phyloP scores from a whole-genome alignment of 2,888 invertebrate genomes.

The Tetramorium bicarinatum region DNA sequence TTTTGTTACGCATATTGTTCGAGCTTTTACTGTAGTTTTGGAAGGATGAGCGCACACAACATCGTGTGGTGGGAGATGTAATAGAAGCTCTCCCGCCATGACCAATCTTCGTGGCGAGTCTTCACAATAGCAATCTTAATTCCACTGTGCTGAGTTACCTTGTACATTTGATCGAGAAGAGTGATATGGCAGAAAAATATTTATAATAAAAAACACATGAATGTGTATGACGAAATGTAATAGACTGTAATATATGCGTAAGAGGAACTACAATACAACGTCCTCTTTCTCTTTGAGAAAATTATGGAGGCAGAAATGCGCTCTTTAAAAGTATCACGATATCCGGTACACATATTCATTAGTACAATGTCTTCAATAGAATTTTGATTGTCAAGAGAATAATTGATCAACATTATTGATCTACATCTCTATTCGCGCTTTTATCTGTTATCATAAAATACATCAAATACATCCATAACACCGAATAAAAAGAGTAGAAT shows the following conservation, averaged over 20 bases:
- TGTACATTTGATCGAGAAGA: too few relatives aligned
- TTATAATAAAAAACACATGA: not conserved
- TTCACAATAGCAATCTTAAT: too few relatives aligned
- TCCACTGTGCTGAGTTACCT: too few relatives aligned
- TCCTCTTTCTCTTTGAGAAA: conserved; percentile 18
- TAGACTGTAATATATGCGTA: not conserved
- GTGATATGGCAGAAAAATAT: conserved; percentile 9
- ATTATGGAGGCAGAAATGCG: conserved; percentile 2
- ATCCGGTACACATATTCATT: conserved; percentile 29
- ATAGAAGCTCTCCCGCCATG: too few relatives aligned
- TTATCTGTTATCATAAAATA: conserved; percentile 21
- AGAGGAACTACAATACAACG: not conserved
- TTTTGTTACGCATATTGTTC: not conserved
- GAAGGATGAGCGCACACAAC: too few relatives aligned
- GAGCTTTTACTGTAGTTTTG: too few relatives aligned
- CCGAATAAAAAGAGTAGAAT: not conserved
- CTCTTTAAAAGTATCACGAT: conserved; percentile 18
- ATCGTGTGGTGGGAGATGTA: too few relatives aligned
- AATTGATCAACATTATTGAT: conserved; percentile 26
- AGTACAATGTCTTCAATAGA: conserved; percentile 2
- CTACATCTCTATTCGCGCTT: not conserved
- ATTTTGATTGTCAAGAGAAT: conserved; percentile 41
- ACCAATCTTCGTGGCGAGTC: too few relatives aligned
- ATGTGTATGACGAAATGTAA: conserved; percentile 14
- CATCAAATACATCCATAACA: not conserved